A percentile compares a stretch with the other conserved stretches of the same genome.
Conservation (phyloP, 1,140 invertebrate genomes). For the Panagrolaimus sp. region DNA sequence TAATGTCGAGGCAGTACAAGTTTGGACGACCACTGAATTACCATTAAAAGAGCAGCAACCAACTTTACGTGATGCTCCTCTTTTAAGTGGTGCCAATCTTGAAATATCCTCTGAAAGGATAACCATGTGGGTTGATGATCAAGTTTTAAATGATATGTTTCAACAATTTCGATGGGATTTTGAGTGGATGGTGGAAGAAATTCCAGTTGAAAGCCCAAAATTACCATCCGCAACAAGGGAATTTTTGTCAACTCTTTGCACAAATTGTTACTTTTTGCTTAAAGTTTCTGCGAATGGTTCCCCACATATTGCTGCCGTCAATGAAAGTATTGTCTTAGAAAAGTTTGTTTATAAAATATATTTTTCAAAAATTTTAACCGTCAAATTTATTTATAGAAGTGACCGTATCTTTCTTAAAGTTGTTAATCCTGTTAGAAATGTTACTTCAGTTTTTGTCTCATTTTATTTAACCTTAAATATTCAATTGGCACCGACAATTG, state of each 20-base stretch:
- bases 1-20: neutral
- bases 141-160: constrained; percentile 40
- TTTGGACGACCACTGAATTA: neutral
- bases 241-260: constrained; percentile 53
- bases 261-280: constrained; percentile 54
- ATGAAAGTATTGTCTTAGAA: constrained; percentile 46
- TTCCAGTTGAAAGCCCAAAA: constrained; percentile 48
- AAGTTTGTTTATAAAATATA: constrained; percentile 40
- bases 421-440: constrained; percentile 50
- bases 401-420: constrained; percentile 54
- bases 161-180: constrained; percentile 48
- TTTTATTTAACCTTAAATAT: constrained; percentile 45
- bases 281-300: constrained; percentile 52
- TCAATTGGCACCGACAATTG: constrained; percentile 46
- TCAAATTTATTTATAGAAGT: constrained; percentile 39
- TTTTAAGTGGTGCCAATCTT: constrained; percentile 13
- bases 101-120: constrained; percentile 8
- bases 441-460: constrained; percentile 50
- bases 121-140: constrained; percentile 40
- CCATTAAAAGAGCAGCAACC: neutral
- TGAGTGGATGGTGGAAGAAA: constrained; percentile 54
- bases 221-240: constrained; percentile 52
- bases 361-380: constrained; percentile 24
- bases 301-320: constrained; percentile 42
- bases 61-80: constrained; percentile 8